Conservation (phyloP, 1,140 invertebrate genomes). For the Notospermus geniculatus region DNA sequence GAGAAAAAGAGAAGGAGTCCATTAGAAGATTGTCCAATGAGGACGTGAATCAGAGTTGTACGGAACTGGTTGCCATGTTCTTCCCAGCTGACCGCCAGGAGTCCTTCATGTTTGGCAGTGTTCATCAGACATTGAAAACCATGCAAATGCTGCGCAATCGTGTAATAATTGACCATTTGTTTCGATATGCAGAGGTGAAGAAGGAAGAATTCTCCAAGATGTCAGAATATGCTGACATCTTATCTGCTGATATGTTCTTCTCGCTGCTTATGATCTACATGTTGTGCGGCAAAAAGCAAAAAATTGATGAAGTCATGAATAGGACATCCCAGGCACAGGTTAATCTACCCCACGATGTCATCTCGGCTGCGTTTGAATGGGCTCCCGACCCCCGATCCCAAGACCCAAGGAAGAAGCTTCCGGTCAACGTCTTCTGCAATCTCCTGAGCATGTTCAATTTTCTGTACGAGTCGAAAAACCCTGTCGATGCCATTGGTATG, state of each 20-base stretch:
- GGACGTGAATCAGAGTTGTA: not conserved
- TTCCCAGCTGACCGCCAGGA: slow-evolving; percentile 16
- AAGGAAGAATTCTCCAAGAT: no score
- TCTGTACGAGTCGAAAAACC: not conserved
- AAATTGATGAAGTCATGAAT: no score
- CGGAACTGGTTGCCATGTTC: slow-evolving; percentile 17
- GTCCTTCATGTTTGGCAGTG: slow-evolving; percentile 16
- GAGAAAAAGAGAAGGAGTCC: slow-evolving; percentile 6
- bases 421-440: not conserved
- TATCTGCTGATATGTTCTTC: no score
- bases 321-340: no score
- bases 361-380: not conserved
- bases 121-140: not conserved
- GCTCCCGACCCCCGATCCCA: not conserved
- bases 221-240: no score
- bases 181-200: no score
- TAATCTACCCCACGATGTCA: no score
- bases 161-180: no score
- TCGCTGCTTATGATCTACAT: no score
- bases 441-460: not conserved
- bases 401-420: not conserved
- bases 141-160: no score
- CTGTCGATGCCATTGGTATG: not conserved
- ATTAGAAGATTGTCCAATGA: slow-evolving; percentile 11
- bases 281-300: no score